phyloP scores from a whole-genome alignment of 2,113 vertebrate species.

The Sceloporus undulatus region DNA sequence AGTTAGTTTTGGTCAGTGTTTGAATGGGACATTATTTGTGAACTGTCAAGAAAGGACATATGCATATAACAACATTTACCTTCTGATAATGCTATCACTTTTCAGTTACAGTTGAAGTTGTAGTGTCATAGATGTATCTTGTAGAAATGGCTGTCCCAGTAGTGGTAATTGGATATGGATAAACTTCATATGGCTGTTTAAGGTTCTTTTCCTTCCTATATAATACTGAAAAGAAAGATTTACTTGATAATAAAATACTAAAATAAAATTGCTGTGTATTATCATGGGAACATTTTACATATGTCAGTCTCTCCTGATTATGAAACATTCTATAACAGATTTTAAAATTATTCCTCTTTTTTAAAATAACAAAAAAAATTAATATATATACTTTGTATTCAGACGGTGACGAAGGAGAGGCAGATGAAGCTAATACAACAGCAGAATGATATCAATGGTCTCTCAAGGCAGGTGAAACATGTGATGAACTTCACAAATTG shows the following conservation, averaged over 20 bases:
- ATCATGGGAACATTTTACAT: not conserved
- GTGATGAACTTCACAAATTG: slow-evolving; percentile 98
- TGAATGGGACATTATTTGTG: not conserved
- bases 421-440: slow-evolving; percentile 91
- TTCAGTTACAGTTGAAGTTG: not conserved
- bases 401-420: slow-evolving; percentile 97
- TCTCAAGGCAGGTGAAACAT: slow-evolving; percentile 95
- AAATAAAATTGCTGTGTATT: not conserved
- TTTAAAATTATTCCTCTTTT: not conserved
- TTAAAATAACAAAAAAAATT: not conserved
- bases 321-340: not conserved
- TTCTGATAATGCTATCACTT: not conserved
- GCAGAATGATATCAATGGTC: slow-evolving; percentile 91
- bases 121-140: not conserved
- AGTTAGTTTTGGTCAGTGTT: not conserved
- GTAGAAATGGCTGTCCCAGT: not conserved
- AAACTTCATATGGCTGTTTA: not conserved
- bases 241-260: not conserved
- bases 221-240: not conserved
- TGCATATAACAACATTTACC: not conserved
- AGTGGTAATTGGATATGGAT: not conserved
- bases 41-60: not conserved
- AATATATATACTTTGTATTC: slow-evolving; percentile 51
- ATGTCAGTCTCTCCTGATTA: not conserved
- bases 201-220: not conserved